These are phyloP conservation scores for Enteromius unitaeniatus DNA, from an alignment of 2,797 vertebrate species.

Conservation along the genomic window DNA sequence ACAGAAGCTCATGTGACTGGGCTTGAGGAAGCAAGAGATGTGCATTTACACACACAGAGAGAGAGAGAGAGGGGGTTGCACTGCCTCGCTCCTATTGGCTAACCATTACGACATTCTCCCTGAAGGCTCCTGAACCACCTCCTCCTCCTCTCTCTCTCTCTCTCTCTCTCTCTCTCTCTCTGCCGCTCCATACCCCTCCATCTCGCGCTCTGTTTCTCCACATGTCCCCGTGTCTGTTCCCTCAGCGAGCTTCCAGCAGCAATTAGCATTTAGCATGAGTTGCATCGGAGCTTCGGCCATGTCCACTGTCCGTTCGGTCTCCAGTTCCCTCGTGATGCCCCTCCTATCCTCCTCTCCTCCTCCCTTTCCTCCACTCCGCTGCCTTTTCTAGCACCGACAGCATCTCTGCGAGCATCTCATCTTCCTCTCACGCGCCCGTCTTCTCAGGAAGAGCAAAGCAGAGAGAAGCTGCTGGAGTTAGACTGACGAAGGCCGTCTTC, in stretches of 20 bases:
- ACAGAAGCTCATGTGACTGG: constrained; percentile 14
- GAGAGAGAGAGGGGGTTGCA: constrained; percentile 73
- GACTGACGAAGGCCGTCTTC: not conserved
- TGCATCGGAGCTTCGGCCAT: constrained; percentile 38
- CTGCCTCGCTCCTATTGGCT: constrained; percentile 86
- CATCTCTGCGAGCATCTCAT: constrained; percentile 33
- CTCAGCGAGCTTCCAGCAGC: constrained; percentile 40
- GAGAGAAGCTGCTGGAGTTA: constrained; percentile 9
- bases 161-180: constrained; percentile 77
- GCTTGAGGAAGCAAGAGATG: not conserved
- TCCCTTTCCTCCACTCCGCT: constrained; percentile 38
- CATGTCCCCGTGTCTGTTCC: constrained; percentile 46
- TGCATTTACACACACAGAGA: constrained; percentile 33
- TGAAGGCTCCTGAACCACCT: constrained; percentile 74
- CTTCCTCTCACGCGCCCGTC: constrained; percentile 23
- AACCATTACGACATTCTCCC: constrained; percentile 90
- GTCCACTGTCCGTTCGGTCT: constrained; percentile 53
- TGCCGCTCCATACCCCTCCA: constrained; percentile 72
- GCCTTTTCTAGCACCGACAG: constrained; percentile 60
- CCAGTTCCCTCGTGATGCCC: constrained; percentile 59
- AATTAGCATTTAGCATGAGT: constrained; percentile 61
- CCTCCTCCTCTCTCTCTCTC: constrained; percentile 66
- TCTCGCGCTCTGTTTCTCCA: constrained; percentile 62
- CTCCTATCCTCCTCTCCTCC: constrained; percentile 53
- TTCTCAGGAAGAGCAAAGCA: constrained; percentile 15